phyloP scores from a whole-genome alignment of 2,113 vertebrate species.

The Chaetorhynchus papuensis region DNA sequence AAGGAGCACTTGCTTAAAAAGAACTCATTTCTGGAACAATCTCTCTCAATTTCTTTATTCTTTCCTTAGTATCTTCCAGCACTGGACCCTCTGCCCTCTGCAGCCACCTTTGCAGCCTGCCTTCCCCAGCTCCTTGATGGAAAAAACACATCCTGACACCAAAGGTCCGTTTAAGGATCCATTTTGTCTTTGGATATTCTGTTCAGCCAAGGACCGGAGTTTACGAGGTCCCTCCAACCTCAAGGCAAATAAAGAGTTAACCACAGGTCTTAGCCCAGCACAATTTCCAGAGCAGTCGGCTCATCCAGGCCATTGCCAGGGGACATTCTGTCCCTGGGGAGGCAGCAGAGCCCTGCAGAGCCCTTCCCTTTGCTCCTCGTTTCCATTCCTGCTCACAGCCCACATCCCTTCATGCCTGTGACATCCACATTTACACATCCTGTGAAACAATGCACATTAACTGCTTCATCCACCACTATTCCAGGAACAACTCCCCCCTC shows the following conservation, averaged over 20 bases:
- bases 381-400: background rate
- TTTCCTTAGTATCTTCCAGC: background rate
- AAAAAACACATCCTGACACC: too few species aligned
- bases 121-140: background rate
- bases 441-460: background rate
- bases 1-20: background rate
- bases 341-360: background rate
- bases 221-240: background rate
- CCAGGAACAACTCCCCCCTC: slow-evolving; percentile 1
- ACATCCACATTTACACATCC: background rate
- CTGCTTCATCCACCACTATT: background rate
- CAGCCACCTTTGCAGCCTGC: background rate
- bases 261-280: background rate
- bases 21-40: background rate
- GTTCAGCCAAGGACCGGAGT: background rate
- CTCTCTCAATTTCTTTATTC: background rate
- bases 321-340: background rate
- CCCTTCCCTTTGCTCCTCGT: background rate
- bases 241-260: too few species aligned
- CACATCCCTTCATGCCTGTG: background rate
- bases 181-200: background rate
- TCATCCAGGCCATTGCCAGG: background rate
- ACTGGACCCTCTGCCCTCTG: too few species aligned
- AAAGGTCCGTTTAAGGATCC: background rate
- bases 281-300: background rate